phyloP scores from a whole-genome alignment of 2,888 invertebrate genomes.

The Polydrusus pterygomalis region DNA sequence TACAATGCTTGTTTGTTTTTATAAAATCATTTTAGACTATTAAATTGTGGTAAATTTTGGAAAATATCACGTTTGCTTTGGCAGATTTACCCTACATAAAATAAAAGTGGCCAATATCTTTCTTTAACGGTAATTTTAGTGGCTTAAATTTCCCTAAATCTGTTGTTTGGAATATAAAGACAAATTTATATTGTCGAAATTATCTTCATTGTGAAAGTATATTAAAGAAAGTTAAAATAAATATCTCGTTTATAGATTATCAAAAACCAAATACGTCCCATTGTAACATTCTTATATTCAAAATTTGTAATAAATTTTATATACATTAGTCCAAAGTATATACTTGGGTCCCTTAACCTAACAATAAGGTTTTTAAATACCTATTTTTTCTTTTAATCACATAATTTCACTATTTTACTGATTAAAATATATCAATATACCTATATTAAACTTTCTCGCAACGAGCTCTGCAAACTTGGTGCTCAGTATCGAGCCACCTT shows the following conservation, averaged over 20 bases:
- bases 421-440: too few relatives aligned
- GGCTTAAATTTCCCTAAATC: conserved; percentile 6
- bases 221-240: neutral
- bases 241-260: neutral
- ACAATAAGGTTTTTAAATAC: too few relatives aligned
- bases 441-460: too few relatives aligned
- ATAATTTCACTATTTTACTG: too few relatives aligned
- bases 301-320: too few relatives aligned
- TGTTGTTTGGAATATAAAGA: neutral
- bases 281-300: too few relatives aligned
- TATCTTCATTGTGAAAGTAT: neutral
- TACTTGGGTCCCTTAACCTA: too few relatives aligned
- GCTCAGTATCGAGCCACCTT: too few relatives aligned
- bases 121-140: neutral
- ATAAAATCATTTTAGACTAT: neutral
- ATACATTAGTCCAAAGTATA: too few relatives aligned
- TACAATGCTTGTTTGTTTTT: neutral
- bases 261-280: too few relatives aligned
- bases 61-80: neutral
- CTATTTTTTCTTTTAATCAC: too few relatives aligned
- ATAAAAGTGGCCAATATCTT: neutral
- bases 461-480: too few relatives aligned
- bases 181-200: conserved; percentile 6
- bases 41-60: conserved; percentile 1
- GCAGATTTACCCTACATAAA: neutral